These are phyloP conservation scores for Microdon myrmicae DNA, from an alignment of 2,888 invertebrate species.

Conservation along the genomic window DNA sequence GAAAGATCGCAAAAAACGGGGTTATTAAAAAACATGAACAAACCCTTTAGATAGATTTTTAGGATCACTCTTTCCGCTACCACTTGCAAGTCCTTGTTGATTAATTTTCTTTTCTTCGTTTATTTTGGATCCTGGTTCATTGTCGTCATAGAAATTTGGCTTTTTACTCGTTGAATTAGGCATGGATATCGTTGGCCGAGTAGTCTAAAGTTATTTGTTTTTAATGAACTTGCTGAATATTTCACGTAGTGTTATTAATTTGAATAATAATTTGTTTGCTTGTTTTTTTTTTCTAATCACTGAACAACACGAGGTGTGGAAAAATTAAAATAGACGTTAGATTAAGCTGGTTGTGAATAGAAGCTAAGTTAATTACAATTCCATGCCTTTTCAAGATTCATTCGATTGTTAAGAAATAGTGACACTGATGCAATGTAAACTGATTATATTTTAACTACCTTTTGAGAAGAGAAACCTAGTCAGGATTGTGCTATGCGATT, in stretches of 20 bases:
- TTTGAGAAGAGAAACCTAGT: no score
- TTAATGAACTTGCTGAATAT: conserved; percentile 25
- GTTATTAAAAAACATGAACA: conserved; percentile 3
- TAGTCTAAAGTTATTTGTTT: conserved; percentile 47
- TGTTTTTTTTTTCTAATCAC: not conserved
- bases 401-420: no score
- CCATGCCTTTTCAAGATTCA: no score
- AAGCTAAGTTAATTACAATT: no score
- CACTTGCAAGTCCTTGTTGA: conserved; percentile 32
- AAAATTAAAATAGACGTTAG: no score
- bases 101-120: conserved; percentile 19
- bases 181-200: conserved; percentile 70
- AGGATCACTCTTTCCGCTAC: conserved; percentile 23
- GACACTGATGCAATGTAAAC: no score
- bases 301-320: not conserved
- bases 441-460: no score
- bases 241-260: conserved; percentile 13
- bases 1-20: not conserved
- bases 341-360: no score
- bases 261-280: conserved; percentile 12
- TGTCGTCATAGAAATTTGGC: conserved; percentile 55
- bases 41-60: conserved; percentile 48
- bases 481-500: no score
- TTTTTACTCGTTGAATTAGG: conserved; percentile 68
- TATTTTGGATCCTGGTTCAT: conserved; percentile 6